Evolutionary conservation across 2,797 vertebrate species (phyloP).

Genomic region (Agapornis canus): DNA sequence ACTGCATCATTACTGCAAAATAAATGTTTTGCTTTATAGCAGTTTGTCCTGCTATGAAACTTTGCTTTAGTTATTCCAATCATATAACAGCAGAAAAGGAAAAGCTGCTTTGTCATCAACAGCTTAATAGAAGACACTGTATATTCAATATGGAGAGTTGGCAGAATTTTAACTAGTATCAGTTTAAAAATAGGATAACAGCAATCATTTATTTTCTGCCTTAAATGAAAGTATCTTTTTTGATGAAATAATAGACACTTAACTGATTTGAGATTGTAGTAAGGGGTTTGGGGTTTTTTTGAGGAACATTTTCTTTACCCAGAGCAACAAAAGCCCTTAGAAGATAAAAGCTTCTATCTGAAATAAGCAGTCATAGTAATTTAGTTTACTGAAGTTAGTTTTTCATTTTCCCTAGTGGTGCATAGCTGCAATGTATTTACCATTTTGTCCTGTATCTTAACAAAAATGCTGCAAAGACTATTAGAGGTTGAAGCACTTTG

Average conservation of each 20-base stretch:
- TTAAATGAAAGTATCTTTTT: conserved; percentile 44
- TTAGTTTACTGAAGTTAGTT: background rate
- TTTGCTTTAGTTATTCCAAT: conserved; percentile 52
- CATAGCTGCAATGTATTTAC: background rate
- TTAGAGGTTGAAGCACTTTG: background rate
- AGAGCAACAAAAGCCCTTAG: conserved; percentile 40
- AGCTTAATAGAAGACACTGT: conserved; percentile 42
- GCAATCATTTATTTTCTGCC: conserved; percentile 46
- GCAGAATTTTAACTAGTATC: conserved; percentile 53
- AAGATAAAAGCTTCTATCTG: conserved; percentile 46
- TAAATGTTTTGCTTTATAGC: conserved; percentile 58
- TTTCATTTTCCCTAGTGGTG: background rate
- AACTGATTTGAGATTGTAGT: conserved; percentile 30
- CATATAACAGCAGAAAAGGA: conserved; percentile 30
- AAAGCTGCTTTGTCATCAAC: conserved; percentile 63
- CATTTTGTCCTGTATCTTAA: background rate
- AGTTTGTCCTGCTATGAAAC: conserved; percentile 56
- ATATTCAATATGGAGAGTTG: conserved; percentile 25
- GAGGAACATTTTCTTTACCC: background rate
- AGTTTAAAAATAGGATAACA: conserved; percentile 52
- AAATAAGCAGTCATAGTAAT: conserved; percentile 34
- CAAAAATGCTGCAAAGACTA: background rate
- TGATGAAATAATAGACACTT: conserved; percentile 35
- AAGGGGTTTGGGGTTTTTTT: background rate
- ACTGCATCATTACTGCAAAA: conserved; percentile 34